Evolutionary conservation across 2,113 vertebrate genomes (phyloP).

Genomic region (Rhabdomys dilectus): DNA sequence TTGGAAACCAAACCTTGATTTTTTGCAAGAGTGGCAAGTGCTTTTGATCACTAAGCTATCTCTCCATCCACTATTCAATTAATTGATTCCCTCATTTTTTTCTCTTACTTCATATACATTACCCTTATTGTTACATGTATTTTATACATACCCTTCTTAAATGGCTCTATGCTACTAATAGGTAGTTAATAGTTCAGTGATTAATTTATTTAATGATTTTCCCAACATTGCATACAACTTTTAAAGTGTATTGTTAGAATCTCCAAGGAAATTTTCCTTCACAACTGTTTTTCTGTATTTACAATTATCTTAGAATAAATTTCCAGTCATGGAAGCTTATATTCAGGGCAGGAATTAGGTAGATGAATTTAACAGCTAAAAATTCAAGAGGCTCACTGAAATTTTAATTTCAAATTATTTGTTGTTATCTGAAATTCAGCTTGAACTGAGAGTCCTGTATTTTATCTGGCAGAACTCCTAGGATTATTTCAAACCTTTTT

Average conservation of each 20-base stretch:
- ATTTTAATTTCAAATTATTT: conserved; percentile 54
- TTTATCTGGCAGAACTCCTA: neutral
- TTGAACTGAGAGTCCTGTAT: neutral
- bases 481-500: conserved; percentile 37
- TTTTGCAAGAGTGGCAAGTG: neutral
- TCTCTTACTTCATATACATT: neutral
- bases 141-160: neutral
- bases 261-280: neutral
- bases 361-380: neutral
- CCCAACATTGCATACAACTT: neutral
- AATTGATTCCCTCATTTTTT: neutral
- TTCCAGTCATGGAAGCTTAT: conserved; percentile 20
- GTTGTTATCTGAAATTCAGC: conserved; percentile 46
- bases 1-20: neutral
- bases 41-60: neutral
- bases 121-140: neutral
- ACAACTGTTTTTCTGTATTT: neutral
- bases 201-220: neutral
- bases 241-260: conserved; percentile 32
- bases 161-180: neutral
- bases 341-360: neutral
- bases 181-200: neutral
- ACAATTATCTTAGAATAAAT: conserved; percentile 41
- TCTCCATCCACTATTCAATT: neutral
- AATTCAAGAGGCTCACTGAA: neutral